phyloP scores from a whole-genome alignment of 53 echinoderm and acorn worm genomes.

The Stichopus horrens region DNA sequence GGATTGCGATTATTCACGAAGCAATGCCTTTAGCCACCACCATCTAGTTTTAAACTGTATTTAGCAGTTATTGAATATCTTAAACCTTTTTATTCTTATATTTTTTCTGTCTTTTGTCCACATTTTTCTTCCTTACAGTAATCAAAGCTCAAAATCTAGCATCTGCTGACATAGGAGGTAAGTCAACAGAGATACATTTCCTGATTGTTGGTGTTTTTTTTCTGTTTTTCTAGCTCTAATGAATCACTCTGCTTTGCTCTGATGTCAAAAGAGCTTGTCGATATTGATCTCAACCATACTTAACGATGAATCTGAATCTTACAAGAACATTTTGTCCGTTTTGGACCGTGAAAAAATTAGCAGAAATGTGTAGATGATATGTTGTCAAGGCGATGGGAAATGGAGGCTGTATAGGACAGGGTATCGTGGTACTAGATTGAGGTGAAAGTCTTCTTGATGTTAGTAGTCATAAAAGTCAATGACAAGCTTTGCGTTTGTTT shows the following conservation, averaged over 20 bases:
- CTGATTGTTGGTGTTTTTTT: neutral
- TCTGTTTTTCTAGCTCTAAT: neutral
- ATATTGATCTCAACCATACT: neutral
- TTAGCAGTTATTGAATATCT: no score
- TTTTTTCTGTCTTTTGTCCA: neutral
- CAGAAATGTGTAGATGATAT: no score
- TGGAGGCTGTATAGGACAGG: neutral
- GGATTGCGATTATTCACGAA: neutral
- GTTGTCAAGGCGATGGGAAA: no score
- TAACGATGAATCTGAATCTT: neutral
- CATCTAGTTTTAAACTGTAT: no score
- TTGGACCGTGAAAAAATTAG: no score
- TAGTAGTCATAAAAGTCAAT: no score
- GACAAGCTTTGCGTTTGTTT: no score
- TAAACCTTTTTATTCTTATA: neutral
- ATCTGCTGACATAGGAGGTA: constrained; percentile 96
- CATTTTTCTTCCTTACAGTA: constrained; percentile 61
- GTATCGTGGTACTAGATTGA: neutral
- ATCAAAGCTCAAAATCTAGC: constrained; percentile 87
- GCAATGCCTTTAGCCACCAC: neutral
- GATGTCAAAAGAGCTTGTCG: neutral
- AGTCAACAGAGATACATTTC: neutral
- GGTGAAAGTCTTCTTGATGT: neutral
- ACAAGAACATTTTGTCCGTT: no score
- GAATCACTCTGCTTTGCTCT: neutral